Conservation (phyloP, 2,888 invertebrate species). For the Clivina fossor region DNA sequence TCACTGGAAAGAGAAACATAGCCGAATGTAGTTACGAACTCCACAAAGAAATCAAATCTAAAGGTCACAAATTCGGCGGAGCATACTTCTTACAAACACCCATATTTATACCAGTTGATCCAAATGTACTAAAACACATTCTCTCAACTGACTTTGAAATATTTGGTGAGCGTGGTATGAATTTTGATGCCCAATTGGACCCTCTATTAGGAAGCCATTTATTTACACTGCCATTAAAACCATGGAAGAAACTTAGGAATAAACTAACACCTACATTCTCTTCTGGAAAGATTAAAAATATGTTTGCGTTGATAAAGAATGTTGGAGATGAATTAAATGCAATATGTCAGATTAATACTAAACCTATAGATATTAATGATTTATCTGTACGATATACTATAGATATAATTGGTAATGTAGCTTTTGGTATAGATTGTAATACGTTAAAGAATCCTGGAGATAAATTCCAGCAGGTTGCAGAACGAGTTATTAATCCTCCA, state of each 20-base stretch:
- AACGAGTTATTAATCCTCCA: slow-evolving; percentile 14
- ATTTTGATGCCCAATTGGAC: slow-evolving; percentile 45
- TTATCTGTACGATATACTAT: slow-evolving; percentile 23
- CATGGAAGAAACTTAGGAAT: slow-evolving; percentile 12
- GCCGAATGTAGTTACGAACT: background rate
- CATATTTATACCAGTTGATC: slow-evolving; percentile 46
- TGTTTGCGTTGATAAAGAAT: slow-evolving; percentile 16
- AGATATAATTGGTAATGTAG: slow-evolving; percentile 23
- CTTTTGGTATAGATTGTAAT: slow-evolving; percentile 28
- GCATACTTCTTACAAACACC: slow-evolving; percentile 42
- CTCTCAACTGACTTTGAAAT: slow-evolving; percentile 48
- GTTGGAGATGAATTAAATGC: background rate
- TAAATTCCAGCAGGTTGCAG: slow-evolving; percentile 17
- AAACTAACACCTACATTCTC: slow-evolving; percentile 29
- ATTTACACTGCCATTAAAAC: slow-evolving; percentile 12
- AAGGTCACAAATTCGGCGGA: slow-evolving; percentile 36
- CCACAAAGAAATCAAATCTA: slow-evolving; percentile 35
- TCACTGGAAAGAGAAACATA: slow-evolving; percentile 4
- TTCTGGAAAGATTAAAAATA: slow-evolving; percentile 22
- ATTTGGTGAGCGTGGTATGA: slow-evolving; percentile 47
- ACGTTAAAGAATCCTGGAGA: slow-evolving; percentile 19
- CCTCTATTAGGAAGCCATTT: slow-evolving; percentile 45
- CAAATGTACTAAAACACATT: slow-evolving; percentile 47
- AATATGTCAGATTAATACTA: too few relatives aligned
- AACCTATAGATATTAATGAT: slow-evolving; percentile 25